Conservation (phyloP, 2,113 vertebrate genomes). For the Syngnathus typhle region DNA sequence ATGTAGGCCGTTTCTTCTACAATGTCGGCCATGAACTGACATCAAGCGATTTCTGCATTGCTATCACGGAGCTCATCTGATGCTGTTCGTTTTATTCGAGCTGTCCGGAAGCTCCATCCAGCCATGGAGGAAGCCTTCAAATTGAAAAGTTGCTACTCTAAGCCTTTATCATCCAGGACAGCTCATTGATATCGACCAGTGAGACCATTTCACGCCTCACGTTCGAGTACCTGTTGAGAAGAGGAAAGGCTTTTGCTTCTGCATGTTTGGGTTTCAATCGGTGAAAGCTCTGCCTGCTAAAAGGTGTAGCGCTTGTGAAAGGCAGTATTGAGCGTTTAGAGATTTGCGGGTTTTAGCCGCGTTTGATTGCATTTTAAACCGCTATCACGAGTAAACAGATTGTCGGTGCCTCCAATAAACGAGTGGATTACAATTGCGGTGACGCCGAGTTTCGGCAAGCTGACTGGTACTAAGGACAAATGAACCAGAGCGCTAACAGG, state of each 20-base stretch:
- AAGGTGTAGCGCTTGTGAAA: background rate
- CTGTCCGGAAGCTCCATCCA: constrained; percentile 17
- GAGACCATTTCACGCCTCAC: constrained; percentile 29
- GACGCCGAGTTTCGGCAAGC: constrained; percentile 8
- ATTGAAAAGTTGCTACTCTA: constrained; percentile 30
- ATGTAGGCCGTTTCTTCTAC: background rate
- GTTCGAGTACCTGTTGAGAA: constrained; percentile 18
- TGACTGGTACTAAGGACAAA: background rate
- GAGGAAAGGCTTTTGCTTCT: constrained; percentile 1
- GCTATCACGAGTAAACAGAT: background rate
- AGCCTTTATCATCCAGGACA: constrained; percentile 31
- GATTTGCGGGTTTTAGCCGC: constrained; percentile 14
- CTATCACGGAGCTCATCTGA: background rate
- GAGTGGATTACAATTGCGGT: constrained; percentile 11
- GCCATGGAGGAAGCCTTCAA: constrained; percentile 21
- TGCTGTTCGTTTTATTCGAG: constrained; percentile 43
- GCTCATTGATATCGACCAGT: constrained; percentile 39
- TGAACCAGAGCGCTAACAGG: background rate
- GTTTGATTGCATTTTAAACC: background rate
- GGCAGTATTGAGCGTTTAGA: background rate
- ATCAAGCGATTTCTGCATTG: background rate
- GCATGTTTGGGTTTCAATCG: background rate
- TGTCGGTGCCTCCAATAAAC: background rate
- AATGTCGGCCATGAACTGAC: background rate
- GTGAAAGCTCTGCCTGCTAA: constrained; percentile 3